phyloP scores from a whole-genome alignment of 1,140 invertebrate genomes.

The Teleopsis dalmanni region DNA sequence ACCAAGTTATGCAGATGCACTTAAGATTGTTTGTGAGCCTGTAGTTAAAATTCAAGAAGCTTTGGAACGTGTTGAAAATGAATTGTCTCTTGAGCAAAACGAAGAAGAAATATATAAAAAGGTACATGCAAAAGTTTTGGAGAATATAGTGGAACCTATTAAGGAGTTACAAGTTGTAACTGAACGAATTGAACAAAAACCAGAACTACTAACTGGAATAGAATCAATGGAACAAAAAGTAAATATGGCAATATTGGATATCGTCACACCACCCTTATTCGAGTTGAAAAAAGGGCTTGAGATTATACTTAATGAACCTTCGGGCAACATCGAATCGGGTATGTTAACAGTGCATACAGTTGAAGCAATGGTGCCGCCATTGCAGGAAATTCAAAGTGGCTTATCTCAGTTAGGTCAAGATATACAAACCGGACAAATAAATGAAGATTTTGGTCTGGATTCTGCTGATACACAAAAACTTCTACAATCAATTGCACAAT shows the following conservation, averaged over 20 bases:
- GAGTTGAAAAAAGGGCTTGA: slow-evolving; percentile 47
- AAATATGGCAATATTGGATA: slow-evolving; percentile 47
- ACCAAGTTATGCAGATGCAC: slow-evolving; percentile 42
- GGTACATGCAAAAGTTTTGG: slow-evolving; percentile 44
- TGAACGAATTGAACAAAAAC: slow-evolving; percentile 43
- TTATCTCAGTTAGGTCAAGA: slow-evolving; percentile 41
- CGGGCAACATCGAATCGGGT: slow-evolving; percentile 28
- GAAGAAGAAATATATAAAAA: slow-evolving; percentile 38
- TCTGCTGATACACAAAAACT: slow-evolving; percentile 36
- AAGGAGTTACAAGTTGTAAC: slow-evolving; percentile 43
- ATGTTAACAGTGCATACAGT: slow-evolving; percentile 43
- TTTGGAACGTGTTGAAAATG: slow-evolving; percentile 44
- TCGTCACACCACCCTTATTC: slow-evolving; percentile 46
- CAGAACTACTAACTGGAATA: slow-evolving; percentile 38
- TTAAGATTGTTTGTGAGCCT: slow-evolving; percentile 39
- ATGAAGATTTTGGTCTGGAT: slow-evolving; percentile 24
- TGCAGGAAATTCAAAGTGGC: slow-evolving; percentile 48
- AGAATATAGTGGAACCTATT: slow-evolving; percentile 46
- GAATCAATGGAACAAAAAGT: slow-evolving; percentile 48
- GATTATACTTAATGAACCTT: slow-evolving; percentile 33
- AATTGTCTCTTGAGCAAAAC: slow-evolving; percentile 40
- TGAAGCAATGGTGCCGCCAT: slow-evolving; percentile 46
- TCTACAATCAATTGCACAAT: slow-evolving; percentile 38
- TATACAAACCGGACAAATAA: slow-evolving; percentile 28
- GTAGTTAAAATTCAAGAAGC: slow-evolving; percentile 44